Conservation (phyloP, 2,888 invertebrate species). For the Campoplex nolae region DNA sequence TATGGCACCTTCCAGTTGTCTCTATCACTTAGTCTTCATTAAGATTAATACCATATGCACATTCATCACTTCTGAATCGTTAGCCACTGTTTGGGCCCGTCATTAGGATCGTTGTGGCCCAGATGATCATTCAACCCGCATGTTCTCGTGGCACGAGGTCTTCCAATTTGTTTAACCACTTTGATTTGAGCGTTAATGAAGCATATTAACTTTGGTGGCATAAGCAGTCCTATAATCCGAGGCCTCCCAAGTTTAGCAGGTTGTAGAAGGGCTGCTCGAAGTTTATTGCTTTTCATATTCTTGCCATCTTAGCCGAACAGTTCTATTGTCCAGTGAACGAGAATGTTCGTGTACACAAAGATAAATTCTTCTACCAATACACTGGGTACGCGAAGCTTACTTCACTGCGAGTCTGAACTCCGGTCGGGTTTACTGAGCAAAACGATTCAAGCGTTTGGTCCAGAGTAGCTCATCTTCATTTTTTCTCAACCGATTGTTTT, state of each 20-base stretch:
- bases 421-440: background rate
- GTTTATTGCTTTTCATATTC: background rate
- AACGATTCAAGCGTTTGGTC: background rate
- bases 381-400: background rate
- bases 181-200: conserved; percentile 32
- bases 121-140: conserved; percentile 29
- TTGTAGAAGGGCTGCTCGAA: background rate
- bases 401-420: background rate
- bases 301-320: background rate
- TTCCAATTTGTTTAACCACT: conserved; percentile 25
- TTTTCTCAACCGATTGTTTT: background rate
- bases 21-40: conserved; percentile 69
- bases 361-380: background rate
- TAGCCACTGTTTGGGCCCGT: conserved; percentile 23
- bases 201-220: background rate
- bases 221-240: background rate
- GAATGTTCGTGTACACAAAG: background rate
- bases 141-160: background rate
- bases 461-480: background rate
- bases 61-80: conserved; percentile 30
- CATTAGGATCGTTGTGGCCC: conserved; percentile 37
- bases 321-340: background rate
- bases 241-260: background rate
- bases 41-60: conserved; percentile 65
- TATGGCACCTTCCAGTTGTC: conserved; percentile 71